Evolutionary conservation across 2,797 vertebrate species (phyloP), one percentile per base, ranked within the genome.

Genomic region (Astyanax mexicanus): DNA sequence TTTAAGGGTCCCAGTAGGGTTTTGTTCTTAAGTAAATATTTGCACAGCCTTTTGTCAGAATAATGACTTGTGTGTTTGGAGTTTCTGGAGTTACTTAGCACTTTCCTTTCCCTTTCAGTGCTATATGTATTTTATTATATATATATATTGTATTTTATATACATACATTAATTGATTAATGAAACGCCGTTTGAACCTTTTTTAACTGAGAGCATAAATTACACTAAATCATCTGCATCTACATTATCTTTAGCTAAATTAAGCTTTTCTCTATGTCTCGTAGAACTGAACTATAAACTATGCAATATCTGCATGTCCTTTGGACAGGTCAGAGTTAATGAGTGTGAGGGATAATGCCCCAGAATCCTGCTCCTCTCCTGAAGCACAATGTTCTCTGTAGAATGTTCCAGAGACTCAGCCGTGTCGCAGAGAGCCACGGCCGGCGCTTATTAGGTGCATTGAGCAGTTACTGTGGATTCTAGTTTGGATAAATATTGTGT

Each of bases 301-400:
- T 57, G 38, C 25, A 58, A 47, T 81, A 23, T 35, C 29, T 40
- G 60, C 60, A 32, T 32, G 2, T 57, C 29, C 37, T 78, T 78
- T 69, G 74, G 74, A 73, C 69, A 74, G 69, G 78, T 68, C 68
- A 78, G 77, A 82, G 83, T 82, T 84, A 82, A 81, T 75, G 52
- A 77, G 70, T 68, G 42, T 74, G 52, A 74, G 72, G 72, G 69
- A 78, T 81, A 74, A 74, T 80, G 69, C 68, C 69, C 44, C 45
- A 65, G 75, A 81, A 74, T 72, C 62, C 72, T 38, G 77, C 80
- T 77, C 74, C 54, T 69, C 79, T 81, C 74, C 78, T 71, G 58
- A 68, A 80, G 76, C 72, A 75, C 55, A 80, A 52, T 77, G 67
- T 60, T 69, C 57, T 37, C 61, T 25, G 77, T 73, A 64, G 79